Percentiles rank a stretch among this genome's conserved stretches.
phyloP scores from a whole-genome alignment of 2,113 vertebrate species.

The Otis tarda region DNA sequence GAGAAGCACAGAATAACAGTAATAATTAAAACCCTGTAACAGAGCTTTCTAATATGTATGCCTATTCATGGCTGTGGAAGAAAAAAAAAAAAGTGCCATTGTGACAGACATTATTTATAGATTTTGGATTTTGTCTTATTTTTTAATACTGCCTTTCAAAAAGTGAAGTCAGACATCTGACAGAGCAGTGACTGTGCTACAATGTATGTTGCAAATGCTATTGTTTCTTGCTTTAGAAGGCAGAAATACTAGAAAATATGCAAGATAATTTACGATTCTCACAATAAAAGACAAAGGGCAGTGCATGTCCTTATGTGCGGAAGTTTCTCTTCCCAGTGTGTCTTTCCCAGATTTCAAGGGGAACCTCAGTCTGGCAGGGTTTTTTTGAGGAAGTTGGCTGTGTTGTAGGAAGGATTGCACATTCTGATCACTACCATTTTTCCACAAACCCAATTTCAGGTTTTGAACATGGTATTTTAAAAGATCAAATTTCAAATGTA shows the following conservation, averaged over 20 bases:
- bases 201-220: background rate
- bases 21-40: background rate
- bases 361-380: background rate
- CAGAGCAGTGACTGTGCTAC: background rate
- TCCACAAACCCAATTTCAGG: background rate
- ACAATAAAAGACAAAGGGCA: background rate
- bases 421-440: background rate
- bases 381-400: background rate
- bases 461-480: background rate
- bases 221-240: background rate
- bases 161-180: background rate
- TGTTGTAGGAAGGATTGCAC: background rate
- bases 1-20: background rate
- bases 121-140: background rate
- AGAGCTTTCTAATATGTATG: background rate
- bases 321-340: background rate
- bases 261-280: background rate
- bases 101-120: background rate
- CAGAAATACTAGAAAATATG: background rate
- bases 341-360: background rate
- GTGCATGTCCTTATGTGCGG: accelerated
- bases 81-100: background rate
- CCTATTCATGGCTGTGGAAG: background rate
- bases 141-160: background rate
- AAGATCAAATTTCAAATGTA: background rate